Evolutionary conservation across 2,888 invertebrate genomes (phyloP), one percentile per base, ranked within the genome.

Genomic region (Pocota personata): DNA sequence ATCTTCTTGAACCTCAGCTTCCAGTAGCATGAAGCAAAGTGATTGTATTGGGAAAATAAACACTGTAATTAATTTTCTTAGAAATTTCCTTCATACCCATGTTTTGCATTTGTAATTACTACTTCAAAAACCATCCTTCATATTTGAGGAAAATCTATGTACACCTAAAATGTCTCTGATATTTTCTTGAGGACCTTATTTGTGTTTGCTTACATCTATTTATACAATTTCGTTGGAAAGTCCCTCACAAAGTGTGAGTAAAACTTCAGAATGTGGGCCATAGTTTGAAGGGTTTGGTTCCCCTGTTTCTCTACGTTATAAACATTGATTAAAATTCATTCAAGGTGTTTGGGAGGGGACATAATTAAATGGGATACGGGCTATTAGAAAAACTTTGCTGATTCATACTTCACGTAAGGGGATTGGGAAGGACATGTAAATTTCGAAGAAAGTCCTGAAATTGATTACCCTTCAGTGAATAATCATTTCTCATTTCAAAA

Each of bases 291-390:
- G 43, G 21, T 64, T 75, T 35, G 21, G 14, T 55, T 72, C 16
- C 32, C 3, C 10, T 19, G 7, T 55, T 27, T 14, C n/a, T 7
- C 21, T 48, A 12, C 8, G n/a, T 50, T 58, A 71, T 48, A 55
- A 78, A 71, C 21, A 64, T 57, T 79, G 71, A 79, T 72, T 55
- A 62, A 64, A 58, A 72, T 79, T 64, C 48, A 79, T 64, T 72
- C 37, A 66, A 19, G 52, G 21, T 40, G 24, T 24, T 37, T 40
- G 35, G 21, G 27, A 16, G 6, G 48, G 21, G n/a, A 48, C 12
- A 16, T 6, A 67, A 52, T 37, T 16, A 50, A 64, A 48, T 19
- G 32, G 19, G 27, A 64, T 64, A n/a, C 48, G 19, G 64, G 62
- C 21, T 67, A 66, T 14, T 50, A 50, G 5, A 30, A 21, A 48